Base-by-base conservation (phyloP, 2,888 invertebrate genomes). In the Noctuana brunneofusca region DNA sequence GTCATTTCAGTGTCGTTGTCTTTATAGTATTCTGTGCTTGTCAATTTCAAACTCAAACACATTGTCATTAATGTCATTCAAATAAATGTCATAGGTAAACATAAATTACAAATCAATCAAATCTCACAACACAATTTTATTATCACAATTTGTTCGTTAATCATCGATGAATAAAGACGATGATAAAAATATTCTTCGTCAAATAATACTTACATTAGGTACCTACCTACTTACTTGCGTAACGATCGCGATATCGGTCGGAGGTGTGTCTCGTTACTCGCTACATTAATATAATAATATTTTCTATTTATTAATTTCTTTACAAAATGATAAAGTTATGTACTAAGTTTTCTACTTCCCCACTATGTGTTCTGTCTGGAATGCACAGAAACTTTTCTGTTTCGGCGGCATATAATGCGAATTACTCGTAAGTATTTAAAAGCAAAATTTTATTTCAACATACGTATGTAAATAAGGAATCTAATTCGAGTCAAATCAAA, bases 341-440 rank as follows among this genome's bases (percentile, higher is more conserved):
- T 53, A 38, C 4, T 4, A 81, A 75, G 68, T 58, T 83, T 58
- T 66, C 71, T 38, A 67, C 2, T 18, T 14, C 43, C 9, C 65
- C 22, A 64, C 77, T 54, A 66, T 38, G 70, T 60, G 59, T 70
- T 38, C 62, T 70, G n/a, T 67, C 76, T 50, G 75, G 71, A 38
- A 55, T 76, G 35, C 65, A 68, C 54, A 80, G 84, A 68, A 79
- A 71, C 46, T 85, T 89, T 65, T 89, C 88, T 1, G 75, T 81
- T 60, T 81, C 87, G 41, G 58, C 82, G 14, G 60, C 68, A 53
- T 74, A 78, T 66, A 81, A 84, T 72, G 79, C 81, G 35, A 78
- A 72, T 65, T 77, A 86, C 72, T 82, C 84, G 89, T 90, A 73
- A 86, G 89, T 88, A 75, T 9, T 27, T 4, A 14, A 38, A n/a